These are phyloP conservation scores for Aurelia coerulea DNA, from an alignment of 30 jellyfish, hydroid and myxozoan species.

Conservation along the genomic window DNA sequence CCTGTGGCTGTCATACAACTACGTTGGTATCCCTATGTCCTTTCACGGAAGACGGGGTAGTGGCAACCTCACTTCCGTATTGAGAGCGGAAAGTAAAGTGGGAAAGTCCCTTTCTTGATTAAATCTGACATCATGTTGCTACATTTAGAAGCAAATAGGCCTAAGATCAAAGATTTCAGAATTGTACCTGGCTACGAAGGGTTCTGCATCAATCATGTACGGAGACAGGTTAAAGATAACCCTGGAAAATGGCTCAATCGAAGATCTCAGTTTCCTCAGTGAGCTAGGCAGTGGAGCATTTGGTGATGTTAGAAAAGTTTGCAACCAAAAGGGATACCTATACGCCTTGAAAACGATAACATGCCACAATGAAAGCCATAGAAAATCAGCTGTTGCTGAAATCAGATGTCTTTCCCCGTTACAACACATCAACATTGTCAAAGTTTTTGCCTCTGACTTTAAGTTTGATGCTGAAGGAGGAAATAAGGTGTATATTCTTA, in stretches of 20 bases:
- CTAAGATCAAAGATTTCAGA: too few relatives aligned
- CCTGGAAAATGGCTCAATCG: constrained; percentile 6
- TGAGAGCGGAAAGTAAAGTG: too few relatives aligned
- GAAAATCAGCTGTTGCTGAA: constrained; percentile 52
- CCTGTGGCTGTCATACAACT: too few relatives aligned
- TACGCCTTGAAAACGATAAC: constrained; percentile 52
- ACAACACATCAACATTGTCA: constrained; percentile 39
- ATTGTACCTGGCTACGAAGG: too few relatives aligned
- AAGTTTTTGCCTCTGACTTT: constrained; percentile 52
- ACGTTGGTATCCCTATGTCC: too few relatives aligned
- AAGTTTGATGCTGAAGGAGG: constrained; percentile 18
- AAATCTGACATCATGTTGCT: too few relatives aligned
- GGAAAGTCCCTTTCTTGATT: too few relatives aligned
- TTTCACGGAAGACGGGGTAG: too few relatives aligned
- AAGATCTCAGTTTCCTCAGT: constrained; percentile 25
- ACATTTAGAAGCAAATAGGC: too few relatives aligned
- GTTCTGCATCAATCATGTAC: background rate
- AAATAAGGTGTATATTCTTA: constrained; percentile 27
- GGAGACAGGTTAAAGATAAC: constrained; percentile 10
- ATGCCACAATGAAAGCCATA: background rate
- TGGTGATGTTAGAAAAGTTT: constrained; percentile 64
- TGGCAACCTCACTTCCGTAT: too few relatives aligned
- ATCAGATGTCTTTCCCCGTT: constrained; percentile 41
- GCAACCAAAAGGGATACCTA: constrained; percentile 29
- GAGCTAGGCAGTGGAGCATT: constrained; percentile 71